These are phyloP conservation scores for Pachyramphus minor DNA, from an alignment of 2,113 vertebrate genomes.

Conservation along the genomic window DNA sequence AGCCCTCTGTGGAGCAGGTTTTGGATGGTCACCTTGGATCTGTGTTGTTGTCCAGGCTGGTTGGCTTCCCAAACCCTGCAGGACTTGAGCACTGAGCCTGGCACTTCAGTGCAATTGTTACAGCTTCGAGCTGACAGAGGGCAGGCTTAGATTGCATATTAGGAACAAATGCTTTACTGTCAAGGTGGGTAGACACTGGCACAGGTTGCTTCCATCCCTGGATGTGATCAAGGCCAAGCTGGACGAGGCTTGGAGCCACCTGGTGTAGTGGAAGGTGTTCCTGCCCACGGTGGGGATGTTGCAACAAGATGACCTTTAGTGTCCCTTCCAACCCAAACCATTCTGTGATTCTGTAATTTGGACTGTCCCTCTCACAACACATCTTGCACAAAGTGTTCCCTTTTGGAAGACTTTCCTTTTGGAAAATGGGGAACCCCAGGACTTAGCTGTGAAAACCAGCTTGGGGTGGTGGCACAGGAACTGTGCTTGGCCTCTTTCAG, in stretches of 20 bases:
- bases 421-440: not conserved
- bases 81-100: not conserved
- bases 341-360: not conserved
- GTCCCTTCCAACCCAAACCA: not conserved
- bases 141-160: not conserved
- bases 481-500: accelerated
- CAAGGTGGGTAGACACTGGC: not conserved
- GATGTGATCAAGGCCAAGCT: not conserved
- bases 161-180: not conserved
- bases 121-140: not conserved
- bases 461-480: not conserved
- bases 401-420: not conserved
- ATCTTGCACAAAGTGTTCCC: not conserved
- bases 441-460: not conserved
- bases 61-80: not conserved
- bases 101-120: not conserved
- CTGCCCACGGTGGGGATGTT: not conserved
- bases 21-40: not conserved
- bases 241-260: not conserved
- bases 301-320: not conserved
- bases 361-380: not conserved
- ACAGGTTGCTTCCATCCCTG: not conserved
- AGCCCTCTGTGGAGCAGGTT: not conserved
- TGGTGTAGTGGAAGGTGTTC: not conserved
- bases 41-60: not conserved